These are phyloP conservation scores for Cynocephalus volans DNA, from an alignment of 2,113 vertebrate species.

Conservation along the genomic window DNA sequence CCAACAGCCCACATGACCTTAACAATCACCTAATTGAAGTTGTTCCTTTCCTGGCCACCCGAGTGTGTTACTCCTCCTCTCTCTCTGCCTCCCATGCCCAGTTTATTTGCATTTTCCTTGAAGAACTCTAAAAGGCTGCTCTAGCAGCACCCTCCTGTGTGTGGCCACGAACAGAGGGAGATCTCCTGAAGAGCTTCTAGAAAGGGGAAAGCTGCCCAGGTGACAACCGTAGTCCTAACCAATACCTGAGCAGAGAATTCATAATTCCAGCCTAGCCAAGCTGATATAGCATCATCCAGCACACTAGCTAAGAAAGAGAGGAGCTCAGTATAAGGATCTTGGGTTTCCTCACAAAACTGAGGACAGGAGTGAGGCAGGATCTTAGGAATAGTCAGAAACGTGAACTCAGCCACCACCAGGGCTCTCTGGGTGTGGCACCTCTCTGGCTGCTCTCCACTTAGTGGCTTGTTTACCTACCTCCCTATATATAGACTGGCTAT, in stretches of 20 bases:
- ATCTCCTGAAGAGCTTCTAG: neutral
- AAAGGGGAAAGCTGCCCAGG: neutral
- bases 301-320: neutral
- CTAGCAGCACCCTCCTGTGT: neutral
- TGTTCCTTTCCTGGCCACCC: neutral
- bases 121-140: neutral
- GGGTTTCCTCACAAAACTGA: neutral
- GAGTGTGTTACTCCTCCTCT: neutral
- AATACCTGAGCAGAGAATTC: neutral
- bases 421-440: neutral
- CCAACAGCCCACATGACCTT: neutral
- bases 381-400: neutral
- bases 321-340: neutral
- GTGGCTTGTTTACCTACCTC: neutral
- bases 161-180: neutral
- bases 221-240: neutral
- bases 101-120: neutral
- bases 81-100: neutral
- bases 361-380: neutral
- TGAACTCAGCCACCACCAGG: neutral
- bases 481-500: neutral
- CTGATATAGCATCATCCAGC: neutral
- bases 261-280: neutral
- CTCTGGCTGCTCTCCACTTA: neutral
- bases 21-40: slow-evolving; percentile 14